phyloP scores from a whole-genome alignment of 1,140 invertebrate genomes.

The Scaptomyza graminum region DNA sequence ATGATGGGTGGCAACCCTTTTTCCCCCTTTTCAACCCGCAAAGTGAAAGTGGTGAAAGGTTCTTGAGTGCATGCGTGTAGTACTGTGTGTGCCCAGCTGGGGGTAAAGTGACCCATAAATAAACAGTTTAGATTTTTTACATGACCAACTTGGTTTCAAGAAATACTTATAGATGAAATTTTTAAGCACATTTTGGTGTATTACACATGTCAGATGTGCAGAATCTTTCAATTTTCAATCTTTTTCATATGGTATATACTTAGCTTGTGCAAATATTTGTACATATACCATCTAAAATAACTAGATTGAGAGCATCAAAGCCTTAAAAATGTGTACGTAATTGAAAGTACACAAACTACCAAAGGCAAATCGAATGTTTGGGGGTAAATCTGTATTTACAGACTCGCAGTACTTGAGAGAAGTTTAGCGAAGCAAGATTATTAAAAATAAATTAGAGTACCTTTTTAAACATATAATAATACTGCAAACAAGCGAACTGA shows the following conservation, averaged over 20 bases:
- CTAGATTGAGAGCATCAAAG: conserved; percentile 30
- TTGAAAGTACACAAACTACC: conserved; percentile 76
- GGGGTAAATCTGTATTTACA: conserved; percentile 49
- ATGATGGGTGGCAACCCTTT: conserved; percentile 63
- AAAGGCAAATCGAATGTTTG: conserved; percentile 54
- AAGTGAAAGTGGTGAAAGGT: conserved; percentile 65
- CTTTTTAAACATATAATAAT: conserved; percentile 40
- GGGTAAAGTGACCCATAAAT: conserved; percentile 77
- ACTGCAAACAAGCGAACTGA: conserved; percentile 42
- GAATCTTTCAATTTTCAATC: background rate
- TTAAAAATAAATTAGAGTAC: conserved; percentile 79
- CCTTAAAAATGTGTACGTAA: conserved; percentile 51
- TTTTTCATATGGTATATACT: conserved; percentile 30
- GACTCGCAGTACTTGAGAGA: conserved; percentile 29
- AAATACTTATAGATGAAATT: background rate
- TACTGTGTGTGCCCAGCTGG: conserved; percentile 56
- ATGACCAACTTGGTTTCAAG: conserved; percentile 39
- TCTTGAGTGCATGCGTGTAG: conserved; percentile 34
- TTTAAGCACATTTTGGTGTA: conserved; percentile 30
- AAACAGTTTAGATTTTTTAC: conserved; percentile 66
- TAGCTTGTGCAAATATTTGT: conserved; percentile 51
- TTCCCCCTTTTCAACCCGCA: conserved; percentile 6
- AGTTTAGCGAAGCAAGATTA: conserved; percentile 52
- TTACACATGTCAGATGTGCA: background rate
- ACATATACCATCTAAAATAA: conserved; percentile 34